Evolutionary conservation across 2,888 invertebrate genomes (phyloP).

Genomic region (Tribolium freemani): DNA sequence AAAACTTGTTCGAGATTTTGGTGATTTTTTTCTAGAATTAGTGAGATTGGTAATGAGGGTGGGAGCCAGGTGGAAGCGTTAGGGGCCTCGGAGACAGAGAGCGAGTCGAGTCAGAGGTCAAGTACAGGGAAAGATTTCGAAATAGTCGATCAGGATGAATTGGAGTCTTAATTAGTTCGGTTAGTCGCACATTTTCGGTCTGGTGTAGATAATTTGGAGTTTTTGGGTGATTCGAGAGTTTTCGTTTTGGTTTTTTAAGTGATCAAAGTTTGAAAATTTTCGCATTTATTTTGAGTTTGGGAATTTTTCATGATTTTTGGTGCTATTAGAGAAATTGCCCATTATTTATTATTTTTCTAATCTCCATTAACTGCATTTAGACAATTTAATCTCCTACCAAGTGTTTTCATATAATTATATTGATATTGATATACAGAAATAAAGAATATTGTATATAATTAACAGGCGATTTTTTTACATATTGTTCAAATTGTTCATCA

Average conservation of each 20-base stretch:
- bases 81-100: slow-evolving; percentile 81
- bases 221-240: slow-evolving; percentile 13
- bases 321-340: slow-evolving; percentile 37
- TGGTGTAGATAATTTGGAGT: slow-evolving; percentile 14
- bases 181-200: slow-evolving; percentile 25
- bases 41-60: slow-evolving; percentile 3
- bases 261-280: neutral
- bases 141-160: slow-evolving; percentile 82
- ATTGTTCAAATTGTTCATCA: slow-evolving; percentile 73
- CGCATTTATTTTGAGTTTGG: slow-evolving; percentile 25
- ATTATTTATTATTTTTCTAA: slow-evolving; percentile 39
- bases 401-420: slow-evolving; percentile 44
- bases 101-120: slow-evolving; percentile 84
- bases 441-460: slow-evolving; percentile 53
- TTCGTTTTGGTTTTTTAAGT: neutral
- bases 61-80: slow-evolving; percentile 31
- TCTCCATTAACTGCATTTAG: slow-evolving; percentile 36
- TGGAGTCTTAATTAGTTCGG: slow-evolving; percentile 65
- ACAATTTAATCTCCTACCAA: slow-evolving; percentile 31
- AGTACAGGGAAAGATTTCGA: slow-evolving; percentile 91
- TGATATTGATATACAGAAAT: slow-evolving; percentile 50
- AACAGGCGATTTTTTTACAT: slow-evolving; percentile 46
- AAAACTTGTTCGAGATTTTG: slow-evolving; percentile 9
- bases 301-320: slow-evolving; percentile 29
- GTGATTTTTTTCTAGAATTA: neutral